Conservation (phyloP, 2,113 vertebrate species). For the Trogon melanurus region DNA sequence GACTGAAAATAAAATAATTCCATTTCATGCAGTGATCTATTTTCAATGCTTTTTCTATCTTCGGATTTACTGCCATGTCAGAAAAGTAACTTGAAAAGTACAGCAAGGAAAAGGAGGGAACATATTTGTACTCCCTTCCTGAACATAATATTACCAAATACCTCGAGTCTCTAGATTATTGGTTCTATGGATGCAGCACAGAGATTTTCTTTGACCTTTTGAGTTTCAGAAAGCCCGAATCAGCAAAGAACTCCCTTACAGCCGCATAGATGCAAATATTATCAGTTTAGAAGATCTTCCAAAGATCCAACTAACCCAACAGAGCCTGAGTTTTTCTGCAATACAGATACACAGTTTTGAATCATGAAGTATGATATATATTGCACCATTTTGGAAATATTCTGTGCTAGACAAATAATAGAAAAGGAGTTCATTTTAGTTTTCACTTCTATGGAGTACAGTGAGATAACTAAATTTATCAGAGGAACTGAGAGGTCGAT, state of each 20-base stretch:
- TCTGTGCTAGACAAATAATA: background rate
- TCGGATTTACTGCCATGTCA: conserved; percentile 46
- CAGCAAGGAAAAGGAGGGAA: background rate
- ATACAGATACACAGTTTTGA: background rate
- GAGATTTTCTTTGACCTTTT: background rate
- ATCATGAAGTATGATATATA: background rate
- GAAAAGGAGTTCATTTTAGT: background rate
- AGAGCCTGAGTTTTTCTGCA: background rate
- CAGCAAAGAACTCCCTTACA: background rate
- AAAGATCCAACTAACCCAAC: background rate
- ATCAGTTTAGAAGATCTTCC: background rate
- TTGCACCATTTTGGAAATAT: background rate
- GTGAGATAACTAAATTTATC: background rate
- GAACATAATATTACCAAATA: background rate
- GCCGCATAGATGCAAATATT: background rate
- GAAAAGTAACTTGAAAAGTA: conserved; percentile 54
- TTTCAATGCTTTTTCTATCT: conserved; percentile 59
- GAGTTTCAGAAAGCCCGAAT: conserved; percentile 12
- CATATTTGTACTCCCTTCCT: background rate
- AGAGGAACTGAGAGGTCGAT: background rate
- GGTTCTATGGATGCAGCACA: background rate
- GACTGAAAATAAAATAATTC: conserved; percentile 71
- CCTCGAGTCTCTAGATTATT: background rate
- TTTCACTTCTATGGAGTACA: background rate
- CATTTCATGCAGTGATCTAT: conserved; percentile 56